phyloP scores from a whole-genome alignment of 2,797 vertebrate genomes.

The Danio kyathit region DNA sequence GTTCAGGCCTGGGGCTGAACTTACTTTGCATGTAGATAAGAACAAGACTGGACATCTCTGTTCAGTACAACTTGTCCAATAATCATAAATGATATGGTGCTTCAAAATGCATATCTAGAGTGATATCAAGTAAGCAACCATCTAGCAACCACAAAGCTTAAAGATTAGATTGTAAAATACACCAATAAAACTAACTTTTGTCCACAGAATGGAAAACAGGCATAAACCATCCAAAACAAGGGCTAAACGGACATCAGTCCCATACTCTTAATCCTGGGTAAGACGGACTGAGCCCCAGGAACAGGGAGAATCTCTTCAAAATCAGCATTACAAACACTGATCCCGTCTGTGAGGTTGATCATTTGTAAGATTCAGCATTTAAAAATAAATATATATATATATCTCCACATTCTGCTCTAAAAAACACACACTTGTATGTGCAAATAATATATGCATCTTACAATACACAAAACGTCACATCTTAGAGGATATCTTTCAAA shows the following conservation, averaged over 20 bases:
- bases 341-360: slow-evolving; percentile 14
- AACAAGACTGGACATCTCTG: too few species aligned
- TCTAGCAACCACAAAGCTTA: background rate
- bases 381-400: too few species aligned
- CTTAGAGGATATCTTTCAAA: too few species aligned
- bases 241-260: background rate
- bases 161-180: background rate
- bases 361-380: background rate
- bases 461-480: too few species aligned
- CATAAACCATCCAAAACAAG: background rate
- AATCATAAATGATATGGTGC: too few species aligned
- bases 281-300: slow-evolving; percentile 20
- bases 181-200: background rate
- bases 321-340: slow-evolving; percentile 12
- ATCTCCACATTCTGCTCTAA: too few species aligned
- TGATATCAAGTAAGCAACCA: background rate
- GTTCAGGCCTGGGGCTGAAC: too few species aligned
- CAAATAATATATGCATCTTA: too few species aligned
- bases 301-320: slow-evolving; percentile 15
- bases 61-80: too few species aligned
- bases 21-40: too few species aligned
- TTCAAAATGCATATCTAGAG: too few species aligned
- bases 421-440: too few species aligned
- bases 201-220: background rate
- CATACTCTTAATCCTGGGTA: slow-evolving; percentile 17